Evolutionary conservation across 2,888 invertebrate species (phyloP).

Genomic region (Sisyra terminalis): DNA sequence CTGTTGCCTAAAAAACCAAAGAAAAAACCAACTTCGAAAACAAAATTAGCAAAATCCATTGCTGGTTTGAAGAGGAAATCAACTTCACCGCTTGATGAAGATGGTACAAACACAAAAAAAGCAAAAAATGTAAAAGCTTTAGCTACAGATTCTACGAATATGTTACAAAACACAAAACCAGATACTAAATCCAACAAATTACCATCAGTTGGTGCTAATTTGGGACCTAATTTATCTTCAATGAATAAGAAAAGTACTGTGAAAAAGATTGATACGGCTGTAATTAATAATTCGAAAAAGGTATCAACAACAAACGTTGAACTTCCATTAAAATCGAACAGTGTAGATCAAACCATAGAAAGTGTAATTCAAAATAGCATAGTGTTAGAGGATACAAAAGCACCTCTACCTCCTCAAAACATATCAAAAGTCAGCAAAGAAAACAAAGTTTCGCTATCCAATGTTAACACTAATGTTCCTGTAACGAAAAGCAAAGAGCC

Average conservation of each 20-base stretch:
- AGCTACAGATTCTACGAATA: constrained; percentile 16
- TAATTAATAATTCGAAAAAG: constrained; percentile 14
- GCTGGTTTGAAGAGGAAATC: constrained; percentile 30
- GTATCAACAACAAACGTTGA: constrained; percentile 29
- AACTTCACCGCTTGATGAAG: constrained; percentile 14
- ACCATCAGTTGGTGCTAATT: constrained; percentile 11
- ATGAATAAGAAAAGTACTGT: constrained; percentile 17
- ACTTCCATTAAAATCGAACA: constrained; percentile 37
- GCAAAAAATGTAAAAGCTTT: constrained; percentile 21
- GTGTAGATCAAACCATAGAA: constrained; percentile 34
- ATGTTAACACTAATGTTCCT: constrained; percentile 9
- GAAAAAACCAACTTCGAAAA: constrained; percentile 9
- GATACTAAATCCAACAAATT: constrained; percentile 19
- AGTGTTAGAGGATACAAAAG: constrained; percentile 27
- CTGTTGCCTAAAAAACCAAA: constrained; percentile 11
- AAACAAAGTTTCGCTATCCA: constrained; percentile 7
- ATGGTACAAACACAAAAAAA: constrained; percentile 18
- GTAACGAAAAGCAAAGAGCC: constrained; percentile 4
- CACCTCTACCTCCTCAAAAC: constrained; percentile 30
- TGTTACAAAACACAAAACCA: constrained; percentile 19
- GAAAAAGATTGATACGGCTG: constrained; percentile 14
- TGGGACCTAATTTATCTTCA: constrained; percentile 10
- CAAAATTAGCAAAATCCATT: constrained; percentile 13
- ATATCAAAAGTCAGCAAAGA: constrained; percentile 22
- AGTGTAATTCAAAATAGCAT: constrained; percentile 20